phyloP scores from a whole-genome alignment of 2,113 vertebrate genomes.

The Leptosomus discolor region DNA sequence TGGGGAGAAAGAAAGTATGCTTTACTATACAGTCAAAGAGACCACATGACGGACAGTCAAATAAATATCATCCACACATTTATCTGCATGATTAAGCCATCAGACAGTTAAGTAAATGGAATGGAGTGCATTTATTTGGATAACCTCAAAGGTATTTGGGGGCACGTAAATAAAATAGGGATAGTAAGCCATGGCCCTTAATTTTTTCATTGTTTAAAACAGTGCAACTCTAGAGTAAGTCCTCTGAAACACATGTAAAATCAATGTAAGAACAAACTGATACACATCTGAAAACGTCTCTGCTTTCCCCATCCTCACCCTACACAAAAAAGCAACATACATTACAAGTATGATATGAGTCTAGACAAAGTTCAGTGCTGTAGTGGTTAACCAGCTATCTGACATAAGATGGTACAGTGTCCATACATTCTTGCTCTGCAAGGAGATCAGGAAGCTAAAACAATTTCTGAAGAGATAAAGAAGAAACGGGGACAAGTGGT shows the following conservation, averaged over 20 bases:
- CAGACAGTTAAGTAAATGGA: conserved; percentile 31
- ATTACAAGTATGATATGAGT: not conserved
- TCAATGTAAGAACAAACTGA: not conserved
- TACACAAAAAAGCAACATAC: not conserved
- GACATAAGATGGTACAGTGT: not conserved
- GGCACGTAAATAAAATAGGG: conserved; percentile 2
- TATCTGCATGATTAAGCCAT: conserved; percentile 57
- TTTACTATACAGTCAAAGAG: conserved; percentile 24
- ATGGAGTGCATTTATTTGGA: conserved; percentile 33
- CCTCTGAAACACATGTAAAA: not conserved
- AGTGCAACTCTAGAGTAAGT: not conserved
- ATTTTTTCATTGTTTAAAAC: conserved; percentile 3
- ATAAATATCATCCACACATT: conserved; percentile 49
- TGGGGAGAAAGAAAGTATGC: conserved; percentile 24
- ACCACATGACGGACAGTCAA: not conserved
- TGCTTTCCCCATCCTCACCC: not conserved
- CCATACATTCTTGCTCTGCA: not conserved
- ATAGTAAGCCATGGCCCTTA: not conserved
- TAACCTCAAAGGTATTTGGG: conserved; percentile 17
- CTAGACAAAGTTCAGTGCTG: not conserved
- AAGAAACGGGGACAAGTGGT: not conserved
- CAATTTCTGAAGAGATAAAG: not conserved
- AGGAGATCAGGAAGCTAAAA: not conserved
- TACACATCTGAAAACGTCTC: not conserved
- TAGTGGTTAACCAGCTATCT: not conserved